A percentile compares a stretch with the other conserved stretches of the same genome.
phyloP scores from a whole-genome alignment of 2,113 vertebrate genomes.

The Etheostoma cragini region DNA sequence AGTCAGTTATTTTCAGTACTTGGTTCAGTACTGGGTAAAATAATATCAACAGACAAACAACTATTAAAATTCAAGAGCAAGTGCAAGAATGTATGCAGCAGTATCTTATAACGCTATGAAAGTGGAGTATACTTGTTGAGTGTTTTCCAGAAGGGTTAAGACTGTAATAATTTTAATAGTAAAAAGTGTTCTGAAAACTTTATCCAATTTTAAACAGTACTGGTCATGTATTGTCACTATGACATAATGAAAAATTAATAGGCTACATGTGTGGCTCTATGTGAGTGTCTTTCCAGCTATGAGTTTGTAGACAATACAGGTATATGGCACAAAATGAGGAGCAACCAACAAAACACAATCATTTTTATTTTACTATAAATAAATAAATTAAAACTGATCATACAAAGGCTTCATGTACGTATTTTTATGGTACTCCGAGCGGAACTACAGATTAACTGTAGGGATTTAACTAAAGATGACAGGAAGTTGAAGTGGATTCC shows the following conservation, averaged over 20 bases:
- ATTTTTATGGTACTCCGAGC: too few species aligned
- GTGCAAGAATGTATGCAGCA: background rate
- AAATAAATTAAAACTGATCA: background rate
- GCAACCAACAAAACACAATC: background rate
- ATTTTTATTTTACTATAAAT: too few species aligned
- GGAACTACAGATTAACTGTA: background rate
- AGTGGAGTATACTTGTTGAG: background rate
- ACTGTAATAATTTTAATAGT: background rate
- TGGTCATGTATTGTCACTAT: background rate
- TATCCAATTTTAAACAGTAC: background rate
- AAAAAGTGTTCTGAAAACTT: conserved; percentile 1
- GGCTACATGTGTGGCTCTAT: background rate
- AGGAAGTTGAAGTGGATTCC: background rate
- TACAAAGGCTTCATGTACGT: too few species aligned
- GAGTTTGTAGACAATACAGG: background rate
- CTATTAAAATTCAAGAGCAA: background rate
- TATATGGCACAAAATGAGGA: background rate
- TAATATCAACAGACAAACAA: background rate
- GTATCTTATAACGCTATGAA: background rate
- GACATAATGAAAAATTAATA: background rate
- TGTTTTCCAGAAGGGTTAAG: background rate
- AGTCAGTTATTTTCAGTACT: background rate
- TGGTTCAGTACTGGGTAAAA: too few species aligned
- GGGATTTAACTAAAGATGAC: background rate
- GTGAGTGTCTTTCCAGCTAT: background rate